Base-by-base conservation (phyloP, 2,113 vertebrate genomes). In the Hyaena hyaena region DNA sequence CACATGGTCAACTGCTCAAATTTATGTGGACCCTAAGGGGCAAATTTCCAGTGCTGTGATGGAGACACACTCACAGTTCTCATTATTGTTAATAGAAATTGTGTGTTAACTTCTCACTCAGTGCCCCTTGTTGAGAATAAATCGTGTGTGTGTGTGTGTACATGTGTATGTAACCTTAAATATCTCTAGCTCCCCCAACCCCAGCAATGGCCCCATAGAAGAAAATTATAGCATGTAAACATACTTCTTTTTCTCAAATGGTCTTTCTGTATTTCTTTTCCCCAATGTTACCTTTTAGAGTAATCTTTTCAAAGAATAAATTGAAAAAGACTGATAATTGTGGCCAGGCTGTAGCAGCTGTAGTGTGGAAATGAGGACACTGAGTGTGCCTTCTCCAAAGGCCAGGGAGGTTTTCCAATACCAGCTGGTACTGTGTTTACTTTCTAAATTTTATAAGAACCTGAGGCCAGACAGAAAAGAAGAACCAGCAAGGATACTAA, bases 11-110 rank as follows among this genome's bases (percentile, higher is more conserved):
- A 98, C 97, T 97, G 97, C 98, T 98, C 97, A 96, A 98, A 98
- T 98, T 99, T 98, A 99, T 98, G 98, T 97, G 97, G 79, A 97
- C 97, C 98, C 98, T 98, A 97, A 98, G 98, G 98, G 98, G 96
- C 97, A 97, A 98, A 98, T 98, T 98, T 98, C 98, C 95, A 97
- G 90, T 93, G 58, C 95, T 96, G 97, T 96, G 98, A 97, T 90
- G 93, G 88, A 97, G 98, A 88, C 91, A 95, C 98, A 95, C 95
- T 98, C 89, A 98, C 98, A 98, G 89, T 97, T 98, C 53, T 1
- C 21, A 35, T 97, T 98, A 98, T 84, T 97, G 98, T 97, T 98
- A 97, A 98, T 97, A 95, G 97, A 97, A 98, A 98, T 97, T 98
- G 93, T 97, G 92, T 84, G 96, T 95, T 98, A 90, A 83, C 95